Conservation (phyloP, 1,140 invertebrate species). For the Carcinoscorpius rotundicauda region DNA sequence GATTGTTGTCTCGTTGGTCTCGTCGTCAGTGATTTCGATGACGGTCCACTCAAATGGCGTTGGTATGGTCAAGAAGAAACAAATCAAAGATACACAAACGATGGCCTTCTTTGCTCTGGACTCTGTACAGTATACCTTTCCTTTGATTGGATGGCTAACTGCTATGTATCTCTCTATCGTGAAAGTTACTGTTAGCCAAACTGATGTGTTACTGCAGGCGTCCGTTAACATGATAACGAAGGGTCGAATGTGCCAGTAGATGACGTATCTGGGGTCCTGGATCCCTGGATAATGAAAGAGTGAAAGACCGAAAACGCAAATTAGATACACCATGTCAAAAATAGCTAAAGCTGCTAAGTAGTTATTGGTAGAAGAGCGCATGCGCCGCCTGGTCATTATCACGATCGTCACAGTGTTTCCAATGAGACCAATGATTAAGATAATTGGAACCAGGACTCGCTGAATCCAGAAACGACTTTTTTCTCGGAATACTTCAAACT, state of each 20-base stretch:
- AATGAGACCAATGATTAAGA: slow-evolving; percentile 51
- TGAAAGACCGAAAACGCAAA: slow-evolving; percentile 51
- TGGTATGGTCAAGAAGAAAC: slow-evolving; percentile 47
- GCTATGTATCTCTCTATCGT: slow-evolving; percentile 65
- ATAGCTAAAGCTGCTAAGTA: slow-evolving; percentile 60
- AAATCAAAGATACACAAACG: slow-evolving; percentile 46
- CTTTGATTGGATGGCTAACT: slow-evolving; percentile 59
- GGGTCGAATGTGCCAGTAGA: slow-evolving; percentile 41
- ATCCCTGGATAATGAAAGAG: slow-evolving; percentile 45
- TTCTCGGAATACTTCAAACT: slow-evolving; percentile 10
- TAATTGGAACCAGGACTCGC: slow-evolving; percentile 51
- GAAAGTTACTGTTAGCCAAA: slow-evolving; percentile 64
- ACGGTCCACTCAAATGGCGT: slow-evolving; percentile 50
- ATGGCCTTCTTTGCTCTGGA: slow-evolving; percentile 43
- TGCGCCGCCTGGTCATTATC: slow-evolving; percentile 55
- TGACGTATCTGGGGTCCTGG: slow-evolving; percentile 34
- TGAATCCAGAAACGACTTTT: slow-evolving; percentile 45
- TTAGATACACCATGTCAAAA: slow-evolving; percentile 55
- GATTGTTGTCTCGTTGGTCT: slow-evolving; percentile 18
- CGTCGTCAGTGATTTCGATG: slow-evolving; percentile 23
- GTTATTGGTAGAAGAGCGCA: slow-evolving; percentile 58
- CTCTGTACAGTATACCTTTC: slow-evolving; percentile 55
- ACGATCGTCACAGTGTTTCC: slow-evolving; percentile 58
- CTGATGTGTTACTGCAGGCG: slow-evolving; percentile 52
- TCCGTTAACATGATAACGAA: slow-evolving; percentile 48